Conservation (phyloP, 2,797 vertebrate species). For the Hydrolagus colliei region DNA sequence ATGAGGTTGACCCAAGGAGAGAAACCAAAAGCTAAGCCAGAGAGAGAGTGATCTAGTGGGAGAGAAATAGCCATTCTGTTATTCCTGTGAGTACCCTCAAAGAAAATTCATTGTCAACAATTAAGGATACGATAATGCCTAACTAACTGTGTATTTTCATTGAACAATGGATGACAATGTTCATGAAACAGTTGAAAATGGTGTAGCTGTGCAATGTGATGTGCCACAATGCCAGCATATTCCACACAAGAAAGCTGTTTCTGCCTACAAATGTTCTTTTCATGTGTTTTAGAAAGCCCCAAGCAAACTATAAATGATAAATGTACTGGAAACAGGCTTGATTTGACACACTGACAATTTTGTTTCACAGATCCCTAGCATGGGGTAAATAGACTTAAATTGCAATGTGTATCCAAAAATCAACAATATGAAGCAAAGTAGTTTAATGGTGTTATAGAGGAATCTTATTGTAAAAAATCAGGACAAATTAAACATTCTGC, state of each 20-base stretch:
- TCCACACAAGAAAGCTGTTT: neutral
- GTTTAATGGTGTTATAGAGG: too few species aligned
- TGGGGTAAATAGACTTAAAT: constrained; percentile 13
- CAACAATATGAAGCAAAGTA: neutral
- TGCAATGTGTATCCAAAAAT: neutral
- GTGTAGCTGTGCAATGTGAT: neutral
- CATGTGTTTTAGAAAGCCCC: neutral
- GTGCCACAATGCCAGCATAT: neutral
- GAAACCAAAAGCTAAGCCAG: neutral
- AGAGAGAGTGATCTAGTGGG: neutral
- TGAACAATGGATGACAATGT: too few species aligned
- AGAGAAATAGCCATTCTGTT: neutral
- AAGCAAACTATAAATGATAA: neutral
- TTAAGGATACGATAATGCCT: neutral
- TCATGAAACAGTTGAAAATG: neutral
- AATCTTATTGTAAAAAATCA: neutral
- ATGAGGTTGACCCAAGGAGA: neutral
- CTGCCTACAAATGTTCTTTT: neutral
- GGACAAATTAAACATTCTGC: neutral
- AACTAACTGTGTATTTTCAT: too few species aligned
- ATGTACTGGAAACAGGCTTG: neutral
- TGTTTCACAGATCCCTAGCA: neutral
- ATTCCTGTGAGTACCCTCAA: neutral
- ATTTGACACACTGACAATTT: neutral
- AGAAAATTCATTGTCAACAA: neutral